Evolutionary conservation across 1,140 invertebrate species (phyloP), one percentile per base, ranked within the genome.

Genomic region (Palaemon carinicauda): DNA sequence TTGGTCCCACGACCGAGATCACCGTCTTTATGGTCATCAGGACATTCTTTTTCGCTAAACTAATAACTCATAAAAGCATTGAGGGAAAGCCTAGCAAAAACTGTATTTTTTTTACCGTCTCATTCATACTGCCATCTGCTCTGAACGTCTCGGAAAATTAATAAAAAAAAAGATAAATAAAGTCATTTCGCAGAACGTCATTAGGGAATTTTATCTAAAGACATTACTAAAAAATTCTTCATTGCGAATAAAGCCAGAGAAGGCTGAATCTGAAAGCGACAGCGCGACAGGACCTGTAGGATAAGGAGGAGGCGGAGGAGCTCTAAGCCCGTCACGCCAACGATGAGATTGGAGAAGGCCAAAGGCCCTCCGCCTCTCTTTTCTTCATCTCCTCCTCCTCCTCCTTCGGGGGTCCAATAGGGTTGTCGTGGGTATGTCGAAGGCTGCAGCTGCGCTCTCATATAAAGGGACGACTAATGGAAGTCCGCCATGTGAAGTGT

Each of bases 401-500:
- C 65, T 15, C n/a, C n/a, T 14, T n/a, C 24, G 5, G 24, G 12
- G 12, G 1, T 12, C 65, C 24, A 41, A 41, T 41, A 4, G 41
- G 41, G 41, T 41, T 41, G 41, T 41, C 41, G 41, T 41, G 41
- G 41, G 41, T 41, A 41, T 29, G 69, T 33, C 53, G 24, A 27
- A 19, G 52, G 52, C 51, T 29, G 74, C 81, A 83, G 81, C 81
- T 83, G 81, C 81, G 81, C 50, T 83, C 81, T 75, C 81, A 77
- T 77, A 53, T 41, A 41, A 41, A 41, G 41, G 41, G 41, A 31
- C 52, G 81, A 51, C 71, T 83, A 77, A 83, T 83, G 81, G 81
- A 83, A 83, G 12, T 33, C 19, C 31, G 81, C 60, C 51, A 83
- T 60, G 81, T 83, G 81, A 83, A 83, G 81, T 83, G 81, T 75